Evolutionary conservation across 1,140 invertebrate genomes (phyloP).

Genomic region (Drosophila bocki): DNA sequence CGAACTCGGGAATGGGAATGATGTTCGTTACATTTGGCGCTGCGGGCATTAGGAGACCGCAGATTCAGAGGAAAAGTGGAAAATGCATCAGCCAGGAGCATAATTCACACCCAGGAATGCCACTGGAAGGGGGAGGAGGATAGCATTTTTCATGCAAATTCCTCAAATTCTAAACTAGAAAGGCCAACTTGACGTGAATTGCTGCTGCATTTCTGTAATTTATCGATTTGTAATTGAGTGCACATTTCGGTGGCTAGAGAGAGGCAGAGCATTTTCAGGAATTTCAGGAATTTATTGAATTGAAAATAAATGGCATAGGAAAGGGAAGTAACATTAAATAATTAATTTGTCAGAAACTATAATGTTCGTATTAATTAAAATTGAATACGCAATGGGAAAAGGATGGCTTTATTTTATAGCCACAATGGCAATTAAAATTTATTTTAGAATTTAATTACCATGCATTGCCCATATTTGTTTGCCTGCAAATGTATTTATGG

Average conservation of each 20-base stretch:
- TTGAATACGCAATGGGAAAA: background rate
- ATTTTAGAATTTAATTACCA: background rate
- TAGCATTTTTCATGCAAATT: constrained; percentile 20
- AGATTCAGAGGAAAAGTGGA: constrained; percentile 11
- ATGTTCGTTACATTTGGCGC: constrained; percentile 31
- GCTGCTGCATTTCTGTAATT: constrained; percentile 32
- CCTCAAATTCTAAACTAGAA: constrained; percentile 17
- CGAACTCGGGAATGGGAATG: constrained; percentile 5
- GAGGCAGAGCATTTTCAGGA: background rate
- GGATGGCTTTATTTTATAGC: background rate
- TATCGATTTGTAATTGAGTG: constrained; percentile 46
- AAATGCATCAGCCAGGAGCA: constrained; percentile 33
- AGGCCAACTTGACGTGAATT: constrained; percentile 18
- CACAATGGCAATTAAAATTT: background rate
- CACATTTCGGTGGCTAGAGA: background rate
- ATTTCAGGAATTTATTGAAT: constrained; percentile 2
- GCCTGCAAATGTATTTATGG: background rate
- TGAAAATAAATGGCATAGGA: background rate
- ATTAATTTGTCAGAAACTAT: background rate
- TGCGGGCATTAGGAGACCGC: constrained; percentile 34
- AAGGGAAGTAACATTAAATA: background rate
- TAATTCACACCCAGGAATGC: constrained; percentile 41
- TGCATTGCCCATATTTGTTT: background rate
- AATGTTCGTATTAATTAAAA: background rate
- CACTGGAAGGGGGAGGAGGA: background rate